Base-by-base conservation (phyloP, 2,888 invertebrate species). In the Lumbricus terrestris region DNA sequence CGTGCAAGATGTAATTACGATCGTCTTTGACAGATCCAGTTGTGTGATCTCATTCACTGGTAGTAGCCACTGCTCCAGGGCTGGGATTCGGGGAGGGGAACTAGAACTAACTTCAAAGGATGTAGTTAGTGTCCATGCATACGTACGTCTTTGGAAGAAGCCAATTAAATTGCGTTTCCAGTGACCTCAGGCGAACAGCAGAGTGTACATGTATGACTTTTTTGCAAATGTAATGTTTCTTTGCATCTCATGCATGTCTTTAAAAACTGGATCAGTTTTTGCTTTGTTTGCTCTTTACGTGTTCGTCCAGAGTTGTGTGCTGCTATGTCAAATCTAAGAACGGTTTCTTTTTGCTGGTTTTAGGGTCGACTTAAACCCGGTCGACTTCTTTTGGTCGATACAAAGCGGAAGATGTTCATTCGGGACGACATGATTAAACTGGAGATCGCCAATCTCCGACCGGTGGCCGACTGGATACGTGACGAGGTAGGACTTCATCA, bases 281-380 rank as follows among this genome's bases (percentile, higher is more conserved):
- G 69, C 69, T 69, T 69, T 0, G 29, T 3, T 69, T 69, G 69
- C 29, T n/a, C 29, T n/a, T 13, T 69, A n/a, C 1, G 69, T 69
- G n/a, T 69, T 29, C n/a, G 29, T 29, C 69, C 69, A 0, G 69
- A 69, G 4, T 69, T 29, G n/a, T 69, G 29, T n/a, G n/a, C 29
- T 69, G 69, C 8, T n/a, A n/a, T 6, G n/a, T 69, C 29, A 29
- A n/a, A 1, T n/a, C 69, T 69, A n/a, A 69, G 29, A 69, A 69
- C 29, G 69, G n/a, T 8, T 69, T 69, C 8, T 69, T 40, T 4
- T 34, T 89, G 40, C 29, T 88, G 88, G 8, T 34, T 40, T 23
- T 95, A 97, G 97, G 98, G 99, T 94, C 98, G 99, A 92, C 96
- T 99, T 93, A 98, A 99, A 95, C 99, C 99, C 1, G 99, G 99